These are phyloP conservation scores for Xestoiulus laeticollis DNA, from an alignment of 2,888 invertebrate genomes.

Conservation along the genomic window DNA sequence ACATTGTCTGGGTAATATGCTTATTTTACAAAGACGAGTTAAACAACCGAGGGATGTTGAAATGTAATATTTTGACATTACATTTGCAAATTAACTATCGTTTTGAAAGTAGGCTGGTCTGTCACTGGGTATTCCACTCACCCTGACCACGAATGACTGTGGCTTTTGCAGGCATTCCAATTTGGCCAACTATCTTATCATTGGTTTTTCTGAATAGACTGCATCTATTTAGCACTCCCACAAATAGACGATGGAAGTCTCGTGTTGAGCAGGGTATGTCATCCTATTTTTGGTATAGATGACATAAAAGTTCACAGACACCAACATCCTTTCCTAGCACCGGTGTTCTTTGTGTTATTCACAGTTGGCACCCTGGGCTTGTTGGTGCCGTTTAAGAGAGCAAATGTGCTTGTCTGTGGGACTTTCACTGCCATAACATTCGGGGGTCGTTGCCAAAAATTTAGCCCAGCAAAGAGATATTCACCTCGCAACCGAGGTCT, in stretches of 20 bases:
- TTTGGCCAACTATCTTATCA: neutral
- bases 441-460: constrained; percentile 25
- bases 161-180: neutral
- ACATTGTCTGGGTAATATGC: neutral
- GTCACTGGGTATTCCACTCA: neutral
- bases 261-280: neutral
- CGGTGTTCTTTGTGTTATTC: constrained; percentile 8
- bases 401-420: neutral
- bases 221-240: neutral
- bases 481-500: constrained; percentile 10
- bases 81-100: neutral
- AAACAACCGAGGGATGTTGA: too few relatives aligned
- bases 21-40: too few relatives aligned
- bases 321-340: constrained; percentile 38
- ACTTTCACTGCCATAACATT: neutral
- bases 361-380: neutral
- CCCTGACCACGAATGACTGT: neutral
- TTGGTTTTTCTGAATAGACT: neutral
- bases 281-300: constrained; percentile 36
- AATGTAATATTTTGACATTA: neutral
- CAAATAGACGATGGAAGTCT: neutral
- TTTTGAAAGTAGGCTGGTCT: neutral
- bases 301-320: constrained; percentile 41
- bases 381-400: neutral
- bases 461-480: neutral